These are phyloP conservation scores for Cavia porcellus DNA, from an alignment of 2,113 vertebrate species.

Conservation along the genomic window DNA sequence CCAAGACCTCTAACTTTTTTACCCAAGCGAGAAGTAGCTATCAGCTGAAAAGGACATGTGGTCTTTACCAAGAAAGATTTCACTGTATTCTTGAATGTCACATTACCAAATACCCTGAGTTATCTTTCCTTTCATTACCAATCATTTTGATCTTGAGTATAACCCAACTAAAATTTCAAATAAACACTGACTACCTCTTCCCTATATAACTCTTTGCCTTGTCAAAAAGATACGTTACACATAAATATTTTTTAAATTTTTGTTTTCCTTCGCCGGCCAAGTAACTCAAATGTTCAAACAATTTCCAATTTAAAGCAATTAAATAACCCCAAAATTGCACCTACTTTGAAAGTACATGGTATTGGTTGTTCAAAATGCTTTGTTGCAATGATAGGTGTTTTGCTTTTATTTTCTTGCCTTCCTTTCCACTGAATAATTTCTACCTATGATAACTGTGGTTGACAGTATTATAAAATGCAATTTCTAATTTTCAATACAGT, in stretches of 20 bases:
- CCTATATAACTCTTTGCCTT: slow-evolving; percentile 41
- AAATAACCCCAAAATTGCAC: slow-evolving; percentile 12
- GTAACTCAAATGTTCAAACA: background rate
- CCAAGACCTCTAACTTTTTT: slow-evolving; percentile 43
- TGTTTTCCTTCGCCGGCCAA: background rate
- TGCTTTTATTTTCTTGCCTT: slow-evolving; percentile 51
- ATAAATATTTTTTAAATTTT: background rate
- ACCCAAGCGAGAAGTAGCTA: slow-evolving; percentile 18
- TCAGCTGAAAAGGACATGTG: slow-evolving; percentile 9
- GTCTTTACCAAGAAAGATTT: slow-evolving; percentile 42
- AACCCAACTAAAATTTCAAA: slow-evolving; percentile 16
- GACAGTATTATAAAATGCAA: slow-evolving; percentile 1
- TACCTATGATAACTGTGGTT: background rate
- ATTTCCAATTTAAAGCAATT: slow-evolving; percentile 42
- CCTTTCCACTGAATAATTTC: slow-evolving; percentile 37
- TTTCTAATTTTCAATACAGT: slow-evolving; percentile 41
- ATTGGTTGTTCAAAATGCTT: background rate
- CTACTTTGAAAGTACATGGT: slow-evolving; percentile 12
- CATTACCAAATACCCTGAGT: background rate
- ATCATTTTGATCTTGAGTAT: slow-evolving; percentile 44
- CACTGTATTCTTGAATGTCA: slow-evolving; percentile 38
- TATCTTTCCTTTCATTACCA: slow-evolving; percentile 40
- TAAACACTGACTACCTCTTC: slow-evolving; percentile 13
- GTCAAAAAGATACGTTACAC: slow-evolving; percentile 12
- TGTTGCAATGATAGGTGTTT: background rate